These are phyloP conservation scores for Eilema caniola DNA, from an alignment of 2,888 invertebrate genomes.

Conservation along the genomic window DNA sequence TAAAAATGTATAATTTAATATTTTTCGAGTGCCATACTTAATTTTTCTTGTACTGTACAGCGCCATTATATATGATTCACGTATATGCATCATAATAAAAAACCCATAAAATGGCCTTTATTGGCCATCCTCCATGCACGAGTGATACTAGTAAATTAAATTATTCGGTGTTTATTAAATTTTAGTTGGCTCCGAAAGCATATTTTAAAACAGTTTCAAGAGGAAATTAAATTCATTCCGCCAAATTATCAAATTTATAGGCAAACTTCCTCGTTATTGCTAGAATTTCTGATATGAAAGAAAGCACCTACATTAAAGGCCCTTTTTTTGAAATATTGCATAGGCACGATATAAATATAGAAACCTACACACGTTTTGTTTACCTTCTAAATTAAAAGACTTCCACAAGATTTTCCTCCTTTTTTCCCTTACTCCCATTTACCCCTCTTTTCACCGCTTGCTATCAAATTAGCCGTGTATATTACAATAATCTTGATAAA, in stretches of 20 bases:
- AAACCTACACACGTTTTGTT: background rate
- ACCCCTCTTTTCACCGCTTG: too few relatives aligned
- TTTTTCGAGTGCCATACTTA: conserved; percentile 64
- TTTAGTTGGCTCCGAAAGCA: conserved; percentile 77
- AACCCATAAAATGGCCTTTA: conserved; percentile 82
- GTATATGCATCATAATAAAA: conserved; percentile 86
- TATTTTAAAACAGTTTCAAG: conserved; percentile 76
- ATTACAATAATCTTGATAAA: too few relatives aligned
- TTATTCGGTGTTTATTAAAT: conserved; percentile 85
- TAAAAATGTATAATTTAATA: conserved; percentile 66
- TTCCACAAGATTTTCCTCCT: too few relatives aligned
- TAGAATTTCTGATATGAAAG: background rate
- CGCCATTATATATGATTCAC: conserved; percentile 80
- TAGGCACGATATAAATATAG: background rate
- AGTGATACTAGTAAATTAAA: conserved; percentile 81
- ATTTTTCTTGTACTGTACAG: conserved; percentile 67
- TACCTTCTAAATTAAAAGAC: too few relatives aligned
- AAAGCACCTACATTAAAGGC: background rate
- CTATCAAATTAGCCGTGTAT: too few relatives aligned
- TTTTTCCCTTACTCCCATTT: too few relatives aligned
- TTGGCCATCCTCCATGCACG: conserved; percentile 83
- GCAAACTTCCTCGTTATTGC: conserved; percentile 28
- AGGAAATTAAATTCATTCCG: conserved; percentile 68
- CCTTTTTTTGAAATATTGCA: background rate
- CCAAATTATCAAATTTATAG: conserved; percentile 67